phyloP scores from a whole-genome alignment of 2,797 vertebrate species.

The Sandelia bainsii region DNA sequence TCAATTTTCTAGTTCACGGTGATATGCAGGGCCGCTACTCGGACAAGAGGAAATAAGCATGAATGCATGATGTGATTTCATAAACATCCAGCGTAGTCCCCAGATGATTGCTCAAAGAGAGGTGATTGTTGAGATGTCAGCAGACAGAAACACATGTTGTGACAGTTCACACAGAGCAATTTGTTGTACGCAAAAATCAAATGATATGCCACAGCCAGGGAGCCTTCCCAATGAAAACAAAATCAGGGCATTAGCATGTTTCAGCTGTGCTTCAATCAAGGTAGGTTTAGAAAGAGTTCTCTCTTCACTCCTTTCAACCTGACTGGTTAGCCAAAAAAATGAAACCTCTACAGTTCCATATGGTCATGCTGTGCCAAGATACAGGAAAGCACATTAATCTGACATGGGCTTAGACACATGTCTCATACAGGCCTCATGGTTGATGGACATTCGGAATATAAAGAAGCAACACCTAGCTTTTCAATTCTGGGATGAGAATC shows the following conservation, averaged over 20 bases:
- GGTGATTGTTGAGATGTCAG: conserved; percentile 69
- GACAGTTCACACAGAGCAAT: conserved; percentile 76
- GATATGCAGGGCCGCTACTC: conserved; percentile 56
- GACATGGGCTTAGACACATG: conserved; percentile 54
- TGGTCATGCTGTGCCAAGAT: conserved; percentile 74
- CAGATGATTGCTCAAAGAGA: conserved; percentile 78
- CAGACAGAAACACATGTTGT: conserved; percentile 79
- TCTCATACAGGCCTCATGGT: conserved; percentile 49
- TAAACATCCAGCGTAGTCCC: conserved; percentile 70
- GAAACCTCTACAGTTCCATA: conserved; percentile 66
- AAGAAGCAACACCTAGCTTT: conserved; percentile 15
- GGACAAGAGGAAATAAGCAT: conserved; percentile 74
- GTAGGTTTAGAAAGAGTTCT: conserved; percentile 52
- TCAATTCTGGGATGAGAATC: conserved; percentile 34
- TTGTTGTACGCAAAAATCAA: conserved; percentile 82
- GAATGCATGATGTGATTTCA: conserved; percentile 76
- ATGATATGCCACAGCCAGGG: conserved; percentile 80
- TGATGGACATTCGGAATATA: conserved; percentile 54
- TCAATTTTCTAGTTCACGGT: conserved; percentile 55
- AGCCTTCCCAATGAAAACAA: conserved; percentile 79
- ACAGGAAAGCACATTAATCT: conserved; percentile 59
- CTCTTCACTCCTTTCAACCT: conserved; percentile 59
- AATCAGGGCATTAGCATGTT: conserved; percentile 83
- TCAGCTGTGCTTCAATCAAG: conserved; percentile 82
- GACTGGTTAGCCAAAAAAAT: conserved; percentile 70